phyloP scores from a whole-genome alignment of 2,113 vertebrate genomes.

The Vulpes ferrilata region DNA sequence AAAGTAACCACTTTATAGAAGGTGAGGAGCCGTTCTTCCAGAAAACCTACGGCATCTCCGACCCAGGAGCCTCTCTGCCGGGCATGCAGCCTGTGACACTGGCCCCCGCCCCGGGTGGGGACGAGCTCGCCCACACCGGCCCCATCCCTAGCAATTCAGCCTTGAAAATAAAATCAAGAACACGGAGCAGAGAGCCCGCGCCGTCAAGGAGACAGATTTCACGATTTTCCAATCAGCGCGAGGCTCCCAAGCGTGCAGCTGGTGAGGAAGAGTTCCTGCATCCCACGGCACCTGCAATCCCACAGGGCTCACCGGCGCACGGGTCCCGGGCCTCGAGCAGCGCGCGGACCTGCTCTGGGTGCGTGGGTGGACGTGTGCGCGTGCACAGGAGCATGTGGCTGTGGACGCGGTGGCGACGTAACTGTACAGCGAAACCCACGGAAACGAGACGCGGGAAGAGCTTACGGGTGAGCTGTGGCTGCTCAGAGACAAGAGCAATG shows the following conservation, averaged over 20 bases:
- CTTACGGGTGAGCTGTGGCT: neutral
- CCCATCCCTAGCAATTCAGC: neutral
- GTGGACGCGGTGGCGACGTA: accelerated
- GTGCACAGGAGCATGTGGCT: too few relatives aligned
- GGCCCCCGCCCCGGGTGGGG: neutral
- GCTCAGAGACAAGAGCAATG: neutral
- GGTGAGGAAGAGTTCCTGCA: neutral
- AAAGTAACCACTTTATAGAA: neutral
- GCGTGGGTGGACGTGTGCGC: accelerated
- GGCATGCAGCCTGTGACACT: too few relatives aligned
- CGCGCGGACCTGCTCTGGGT: neutral
- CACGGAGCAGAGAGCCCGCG: neutral
- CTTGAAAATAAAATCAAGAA: neutral
- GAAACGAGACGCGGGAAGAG: neutral
- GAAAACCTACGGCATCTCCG: neutral
- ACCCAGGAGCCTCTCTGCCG: neutral
- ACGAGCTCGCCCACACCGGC: neutral
- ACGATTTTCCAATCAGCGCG: neutral
- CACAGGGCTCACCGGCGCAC: accelerated
- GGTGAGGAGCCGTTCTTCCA: neutral
- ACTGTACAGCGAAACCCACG: neutral
- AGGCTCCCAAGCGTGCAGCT: neutral
- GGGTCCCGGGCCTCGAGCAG: neutral
- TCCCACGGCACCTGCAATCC: too few relatives aligned
- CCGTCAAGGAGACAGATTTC: neutral